Evolutionary conservation across 1,140 invertebrate species (phyloP), one percentile per base, ranked within the genome.

Genomic region (Scaptomyza pallida): DNA sequence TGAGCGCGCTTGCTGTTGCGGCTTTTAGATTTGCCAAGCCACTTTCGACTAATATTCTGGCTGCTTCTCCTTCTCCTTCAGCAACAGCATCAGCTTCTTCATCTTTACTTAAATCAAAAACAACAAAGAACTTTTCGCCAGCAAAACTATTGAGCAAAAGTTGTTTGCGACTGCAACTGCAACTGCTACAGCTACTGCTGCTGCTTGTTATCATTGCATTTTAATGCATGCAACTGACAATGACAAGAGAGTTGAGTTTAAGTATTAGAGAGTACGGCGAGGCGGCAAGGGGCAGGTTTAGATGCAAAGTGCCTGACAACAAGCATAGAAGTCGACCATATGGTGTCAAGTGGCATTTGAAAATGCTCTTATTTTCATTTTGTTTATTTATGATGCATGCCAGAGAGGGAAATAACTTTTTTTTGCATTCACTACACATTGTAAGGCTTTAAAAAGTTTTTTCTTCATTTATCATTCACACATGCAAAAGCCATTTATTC

Each of bases 271-370:
- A 26, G 12, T 26, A 56, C 43, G 55, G n/a, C 61, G 37, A 15
- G n/a, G 35, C 16, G 9, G 37, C n/a, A n/a, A 19, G 9, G 3
- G 12, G 21, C 5, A 47, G 47, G 54, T 30, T 21, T 16, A 40
- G 55, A 45, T 41, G 6, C 13, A 64, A 45, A 57, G 59, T 72
- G 61, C 15, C 54, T 69, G 61, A 57, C 52, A 83, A 67, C 47
- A 17, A 69, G 71, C 80, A 75, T 59, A 67, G 55, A 26, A 26
- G 5, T 30, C 69, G 75, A 75, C 72, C 78, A 86, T 81, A 86
- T 88, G 81, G 81, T 86, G 81, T 86, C 82, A 86, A 86, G 81
- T 86, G 82, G 77, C 81, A 86, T 88, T 88, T 81, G 81, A 81
- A 86, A 86, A 88, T 78, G 81, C 82, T 86, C 73, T 85, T 79